A percentile compares a stretch with the other conserved stretches of the same genome.
Evolutionary conservation across 92 coral and sea anemone genomes (phyloP).

Genomic region (Umimayanthus chanpuru): DNA sequence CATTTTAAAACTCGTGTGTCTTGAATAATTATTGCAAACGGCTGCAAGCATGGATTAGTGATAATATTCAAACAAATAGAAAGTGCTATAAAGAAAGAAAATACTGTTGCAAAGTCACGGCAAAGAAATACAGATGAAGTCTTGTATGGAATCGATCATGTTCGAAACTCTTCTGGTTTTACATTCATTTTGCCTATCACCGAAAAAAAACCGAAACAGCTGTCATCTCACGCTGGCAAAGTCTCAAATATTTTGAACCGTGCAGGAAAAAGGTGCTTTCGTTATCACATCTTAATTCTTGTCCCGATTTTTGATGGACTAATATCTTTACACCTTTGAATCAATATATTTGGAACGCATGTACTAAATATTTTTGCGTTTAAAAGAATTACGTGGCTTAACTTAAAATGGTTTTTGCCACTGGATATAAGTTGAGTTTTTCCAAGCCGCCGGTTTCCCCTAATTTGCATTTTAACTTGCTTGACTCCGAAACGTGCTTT

Average conservation of each 20-base stretch:
- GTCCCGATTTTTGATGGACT: not conserved
- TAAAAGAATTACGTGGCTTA: too few species aligned
- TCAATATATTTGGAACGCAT: too few species aligned
- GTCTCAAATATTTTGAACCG: too few species aligned
- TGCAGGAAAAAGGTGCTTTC: not conserved
- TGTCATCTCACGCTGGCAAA: not conserved
- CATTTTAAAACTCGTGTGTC: not conserved
- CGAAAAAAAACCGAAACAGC: not conserved
- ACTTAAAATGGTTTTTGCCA: not conserved
- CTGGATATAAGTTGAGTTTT: not conserved
- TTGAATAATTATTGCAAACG: not conserved
- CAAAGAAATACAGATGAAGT: too few species aligned
- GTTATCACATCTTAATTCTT: not conserved
- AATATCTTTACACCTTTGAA: too few species aligned
- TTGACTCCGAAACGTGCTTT: not conserved
- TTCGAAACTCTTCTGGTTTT: too few species aligned
- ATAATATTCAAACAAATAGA: not conserved
- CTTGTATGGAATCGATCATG: not conserved
- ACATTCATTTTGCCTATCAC: not conserved
- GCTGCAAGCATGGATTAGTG: not conserved
- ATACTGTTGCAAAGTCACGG: too few species aligned
- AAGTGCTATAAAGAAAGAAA: not conserved
- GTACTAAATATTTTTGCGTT: too few species aligned
- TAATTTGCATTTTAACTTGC: conserved; percentile 18
- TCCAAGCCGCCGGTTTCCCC: not conserved